Evolutionary conservation across 1,140 invertebrate species (phyloP), one percentile per base, ranked within the genome.

Genomic region (Drosophila tristis): DNA sequence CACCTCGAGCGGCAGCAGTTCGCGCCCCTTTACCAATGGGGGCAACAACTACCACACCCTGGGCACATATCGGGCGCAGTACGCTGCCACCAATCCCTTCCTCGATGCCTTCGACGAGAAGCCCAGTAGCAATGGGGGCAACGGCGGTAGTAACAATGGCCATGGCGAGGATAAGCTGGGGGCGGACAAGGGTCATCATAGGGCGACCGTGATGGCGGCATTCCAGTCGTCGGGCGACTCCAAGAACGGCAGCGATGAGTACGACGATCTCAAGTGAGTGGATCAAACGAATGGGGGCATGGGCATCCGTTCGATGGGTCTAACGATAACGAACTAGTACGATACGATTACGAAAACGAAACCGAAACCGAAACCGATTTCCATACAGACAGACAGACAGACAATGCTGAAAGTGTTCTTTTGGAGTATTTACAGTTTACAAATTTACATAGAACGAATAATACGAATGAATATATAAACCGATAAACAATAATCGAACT

Each of bases 11-110:
- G 75, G 78, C 31, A 75, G 80, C 31, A 74, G 73, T n/a, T 62
- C 80, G 25, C 73, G 86, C 2, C 86, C 90, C 9, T 80, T 85
- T 39, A 75, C 81, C 51, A 89, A 86, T 47, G 84, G 84, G 13
- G 85, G 81, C 39, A 91, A 91, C 44, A 92, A 92, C 66, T 92
- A 92, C 45, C 91, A 92, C 44, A 92, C 91, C 0, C 57, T 92
- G 55, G 91, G 91, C 51, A 91, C 91, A 1, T 92, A 92, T 60
- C 67, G 91, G 49, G 86, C 91, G 5, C 91, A 92, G 60, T 92
- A 92, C 70, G 90, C 91, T 15, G 90, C 91, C 35, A 92, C 91
- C 11, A 92, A 92, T 81, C 91, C 91, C 56, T 92, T 92, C 71
- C 74, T 92, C 35, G 90, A 90, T 31, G 86, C 80, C 43, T 91